Evolutionary conservation across 2,888 invertebrate genomes (phyloP), one percentile per base, ranked within the genome.

Genomic region (Odontothrips loti): DNA sequence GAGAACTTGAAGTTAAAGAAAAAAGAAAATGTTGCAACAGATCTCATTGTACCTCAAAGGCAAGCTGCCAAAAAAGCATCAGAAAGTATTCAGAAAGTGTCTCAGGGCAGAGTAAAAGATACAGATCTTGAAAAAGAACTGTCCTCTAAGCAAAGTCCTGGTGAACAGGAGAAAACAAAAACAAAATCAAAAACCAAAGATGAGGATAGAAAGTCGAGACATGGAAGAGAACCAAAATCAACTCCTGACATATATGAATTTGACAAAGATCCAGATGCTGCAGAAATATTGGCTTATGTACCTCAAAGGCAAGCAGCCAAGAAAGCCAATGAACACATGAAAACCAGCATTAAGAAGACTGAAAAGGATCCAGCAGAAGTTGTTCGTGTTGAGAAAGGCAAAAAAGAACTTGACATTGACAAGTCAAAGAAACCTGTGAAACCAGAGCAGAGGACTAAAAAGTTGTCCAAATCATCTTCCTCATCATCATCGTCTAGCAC

Each of bases 1-100:
- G 89, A 89, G 85, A 89, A 89, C 83, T 86, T 87, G 2, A 90
- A 89, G 85, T 82, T 84, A 80, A 84, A 83, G 80, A 83, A 83
- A 75, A 84, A 84, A 82, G 83, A 83, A 79, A 79, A 81, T 80
- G 91, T 87, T 83, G 92, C 94, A n/a, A 92, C 94, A 1, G 94
- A 95, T 87, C 89, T 96, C 80, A 95, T 96, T 83, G 96, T 96
- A 78, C 96, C 96, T 1, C 96, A 96, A 86, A 89, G 96, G 81
- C 95, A 96, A 88, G 96, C 96, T 47, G 96, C 96, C 47, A 96
- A 96, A 87, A 96, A 96, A 86, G 96, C 96, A 0, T 94, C 95
- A 0, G 96, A 96, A 87, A 96, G 94, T 86, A 93, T 96, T 91
- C 93, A 89, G 79, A 86, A 88, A 43, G 87, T 75, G 23, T 75